Evolutionary conservation across 1,140 invertebrate genomes (phyloP), one percentile per base, ranked within the genome.

Genomic region (Atta colombica): DNA sequence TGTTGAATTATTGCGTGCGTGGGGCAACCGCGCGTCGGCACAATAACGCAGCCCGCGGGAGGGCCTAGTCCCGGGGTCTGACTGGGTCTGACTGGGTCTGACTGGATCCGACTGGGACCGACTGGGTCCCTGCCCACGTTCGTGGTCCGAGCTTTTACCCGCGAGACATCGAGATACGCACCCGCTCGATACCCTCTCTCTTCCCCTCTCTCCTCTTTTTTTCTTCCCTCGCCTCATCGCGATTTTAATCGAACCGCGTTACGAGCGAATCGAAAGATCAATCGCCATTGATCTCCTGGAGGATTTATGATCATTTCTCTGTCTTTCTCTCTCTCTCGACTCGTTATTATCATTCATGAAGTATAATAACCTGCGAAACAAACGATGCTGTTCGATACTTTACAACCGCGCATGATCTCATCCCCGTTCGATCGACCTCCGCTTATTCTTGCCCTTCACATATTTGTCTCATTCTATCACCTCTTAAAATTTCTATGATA

Each of bases 1-100:
- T 88, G 89, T 93, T 93, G 91, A 93, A 93, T 93, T 93, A 93
- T 93, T 89, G 72, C 85, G 69, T 92, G 88, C 88, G 84, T 87
- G 88, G 86, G 66, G 86, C 75, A 66, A 31, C 75, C 77, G 77
- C 51, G 69, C 86, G 87, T 87, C 89, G 88, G 89, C 87, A 90
- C 90, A 91, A 93, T 93, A 93, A 92, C 87, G 77, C 66, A 72
- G 86, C 90, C 90, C 61, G 72, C 88, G 85, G 90, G 92, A 84
- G 89, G 92, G 90, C 58, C 72, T 25, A n/a, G 45, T 58, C 69
- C 31, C 58, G 49, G 16, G 68, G 25, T 25, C 31, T 3, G 31
- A 31, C 3, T 31, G 31, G 68, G 25, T 25, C 31, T 3, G 31
- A 31, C 3, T 31, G 31, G 68, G 35, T 39, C 31, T 3, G 31